These are phyloP conservation scores for Plusia festucae DNA, from an alignment of 2,888 invertebrate genomes.

Conservation along the genomic window DNA sequence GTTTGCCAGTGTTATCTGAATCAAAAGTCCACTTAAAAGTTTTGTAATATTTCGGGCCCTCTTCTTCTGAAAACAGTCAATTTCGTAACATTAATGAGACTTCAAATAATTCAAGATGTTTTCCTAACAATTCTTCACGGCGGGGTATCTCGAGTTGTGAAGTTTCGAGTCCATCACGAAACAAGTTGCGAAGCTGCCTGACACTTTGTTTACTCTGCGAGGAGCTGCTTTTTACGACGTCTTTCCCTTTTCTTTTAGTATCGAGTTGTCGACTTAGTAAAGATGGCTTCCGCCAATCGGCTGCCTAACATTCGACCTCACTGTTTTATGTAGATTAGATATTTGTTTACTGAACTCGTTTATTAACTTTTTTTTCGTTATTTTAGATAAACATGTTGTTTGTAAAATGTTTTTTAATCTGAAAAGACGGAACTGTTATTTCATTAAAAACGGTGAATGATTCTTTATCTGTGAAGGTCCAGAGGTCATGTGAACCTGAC, in stretches of 20 bases:
- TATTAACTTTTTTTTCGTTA: constrained; percentile 41
- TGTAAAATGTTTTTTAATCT: constrained; percentile 27
- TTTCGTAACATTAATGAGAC: constrained; percentile 45
- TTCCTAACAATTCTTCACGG: constrained; percentile 40
- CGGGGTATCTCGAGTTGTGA: constrained; percentile 42
- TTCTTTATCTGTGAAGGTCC: constrained; percentile 9
- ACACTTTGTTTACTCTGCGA: constrained; percentile 42
- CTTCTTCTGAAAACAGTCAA: constrained; percentile 43
- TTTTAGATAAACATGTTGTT: constrained; percentile 30
- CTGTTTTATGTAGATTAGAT: constrained; percentile 55
- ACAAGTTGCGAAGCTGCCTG: constrained; percentile 40
- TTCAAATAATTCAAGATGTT: constrained; percentile 52
- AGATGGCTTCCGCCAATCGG: constrained; percentile 37
- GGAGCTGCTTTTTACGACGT: constrained; percentile 50
- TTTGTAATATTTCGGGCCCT: constrained; percentile 22
- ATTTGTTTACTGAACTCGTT: constrained; percentile 57
- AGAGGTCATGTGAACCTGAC: constrained; percentile 6
- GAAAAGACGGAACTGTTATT: constrained; percentile 18
- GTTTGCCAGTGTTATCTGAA: constrained; percentile 8
- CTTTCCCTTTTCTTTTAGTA: constrained; percentile 51
- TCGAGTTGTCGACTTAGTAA: constrained; percentile 45
- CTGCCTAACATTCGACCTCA: constrained; percentile 31
- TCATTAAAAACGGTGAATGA: constrained; percentile 11
- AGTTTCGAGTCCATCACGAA: constrained; percentile 49
- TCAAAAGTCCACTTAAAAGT: constrained; percentile 34